phyloP scores from a whole-genome alignment of 2,888 invertebrate genomes.

The Ichneumoninae sp. region DNA sequence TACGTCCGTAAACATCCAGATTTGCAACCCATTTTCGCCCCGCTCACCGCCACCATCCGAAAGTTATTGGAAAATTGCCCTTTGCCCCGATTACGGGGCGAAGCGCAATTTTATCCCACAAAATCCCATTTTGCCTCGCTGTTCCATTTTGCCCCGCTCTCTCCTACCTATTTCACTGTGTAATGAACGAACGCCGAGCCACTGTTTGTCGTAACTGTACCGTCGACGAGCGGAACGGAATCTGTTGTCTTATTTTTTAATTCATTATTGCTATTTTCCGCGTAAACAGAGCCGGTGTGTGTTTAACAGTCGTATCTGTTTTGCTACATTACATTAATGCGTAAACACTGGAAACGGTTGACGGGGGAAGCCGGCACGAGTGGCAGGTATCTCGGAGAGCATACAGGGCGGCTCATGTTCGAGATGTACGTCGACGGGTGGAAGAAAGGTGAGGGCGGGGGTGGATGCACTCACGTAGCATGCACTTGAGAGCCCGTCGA shows the following conservation, averaged over 20 bases:
- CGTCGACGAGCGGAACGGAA: neutral
- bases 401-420: conserved; percentile 58
- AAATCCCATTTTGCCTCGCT: no score
- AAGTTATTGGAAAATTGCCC: no score
- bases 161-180: no score
- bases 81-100: no score
- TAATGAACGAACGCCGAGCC: no score
- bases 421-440: conserved; percentile 43
- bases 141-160: no score
- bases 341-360: conserved; percentile 32
- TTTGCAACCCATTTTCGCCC: no score
- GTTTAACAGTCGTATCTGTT: conserved; percentile 34
- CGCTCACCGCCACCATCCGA: no score
- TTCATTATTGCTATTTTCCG: neutral
- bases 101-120: no score
- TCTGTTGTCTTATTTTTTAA: neutral
- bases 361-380: conserved; percentile 29
- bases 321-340: conserved; percentile 29
- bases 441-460: conserved; percentile 36
- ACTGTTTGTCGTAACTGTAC: neutral
- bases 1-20: no score
- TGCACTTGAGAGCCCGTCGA: conserved; percentile 45
- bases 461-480: conserved; percentile 43
- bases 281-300: conserved; percentile 30
- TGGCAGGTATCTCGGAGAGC: conserved; percentile 21